phyloP scores from a whole-genome alignment of 2,113 vertebrate genomes.

The Pseudorhombus dupliciocellatus region DNA sequence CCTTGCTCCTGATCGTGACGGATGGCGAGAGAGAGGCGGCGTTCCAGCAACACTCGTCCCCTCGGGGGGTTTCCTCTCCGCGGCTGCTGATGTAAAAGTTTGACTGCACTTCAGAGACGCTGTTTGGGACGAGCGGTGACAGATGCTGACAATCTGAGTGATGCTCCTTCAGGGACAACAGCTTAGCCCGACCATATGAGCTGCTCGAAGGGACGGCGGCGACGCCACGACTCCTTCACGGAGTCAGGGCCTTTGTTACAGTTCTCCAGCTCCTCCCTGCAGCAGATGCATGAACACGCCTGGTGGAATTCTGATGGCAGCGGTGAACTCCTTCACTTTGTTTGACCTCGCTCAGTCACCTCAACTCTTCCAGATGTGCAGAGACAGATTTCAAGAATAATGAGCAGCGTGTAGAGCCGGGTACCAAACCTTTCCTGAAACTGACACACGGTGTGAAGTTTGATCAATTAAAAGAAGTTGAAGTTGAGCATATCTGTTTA shows the following conservation, averaged over 20 bases:
- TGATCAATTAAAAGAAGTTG: no score
- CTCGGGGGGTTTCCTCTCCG: conserved; percentile 20
- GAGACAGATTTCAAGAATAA: neutral
- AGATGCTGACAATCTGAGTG: conserved; percentile 44
- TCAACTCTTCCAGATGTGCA: neutral
- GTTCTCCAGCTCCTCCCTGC: neutral
- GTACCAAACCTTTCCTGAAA: neutral
- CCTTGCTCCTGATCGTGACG: conserved; percentile 52
- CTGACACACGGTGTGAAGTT: no score
- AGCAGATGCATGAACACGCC: neutral
- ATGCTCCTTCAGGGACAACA: conserved; percentile 38
- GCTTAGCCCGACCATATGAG: conserved; percentile 33
- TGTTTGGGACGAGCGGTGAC: conserved; percentile 26
- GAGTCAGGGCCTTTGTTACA: no score
- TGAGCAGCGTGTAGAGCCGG: neutral
- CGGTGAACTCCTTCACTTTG: neutral
- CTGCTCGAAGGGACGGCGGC: no score
- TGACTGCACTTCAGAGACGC: conserved; percentile 42
- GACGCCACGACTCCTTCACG: no score
- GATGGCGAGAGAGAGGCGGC: conserved; percentile 31
- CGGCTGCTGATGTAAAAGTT: conserved; percentile 35
- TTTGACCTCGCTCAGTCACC: neutral
- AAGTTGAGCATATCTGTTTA: no score
- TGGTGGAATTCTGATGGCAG: neutral
- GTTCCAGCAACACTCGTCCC: conserved; percentile 21